phyloP scores from a whole-genome alignment of 2,113 vertebrate species.

The Ophiodon elongatus region DNA sequence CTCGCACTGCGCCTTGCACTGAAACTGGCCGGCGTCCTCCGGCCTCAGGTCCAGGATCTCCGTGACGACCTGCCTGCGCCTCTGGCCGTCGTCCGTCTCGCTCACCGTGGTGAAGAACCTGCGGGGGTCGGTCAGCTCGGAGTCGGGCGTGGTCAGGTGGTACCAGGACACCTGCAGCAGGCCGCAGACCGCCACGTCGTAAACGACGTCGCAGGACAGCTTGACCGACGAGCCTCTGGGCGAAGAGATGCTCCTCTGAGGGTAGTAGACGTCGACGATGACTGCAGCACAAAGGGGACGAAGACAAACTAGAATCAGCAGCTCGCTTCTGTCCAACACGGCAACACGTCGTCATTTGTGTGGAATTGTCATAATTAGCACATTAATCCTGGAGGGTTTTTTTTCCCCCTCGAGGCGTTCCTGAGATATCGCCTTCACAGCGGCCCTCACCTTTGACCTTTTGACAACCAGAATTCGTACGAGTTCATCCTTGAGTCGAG shows the following conservation, averaged over 20 bases:
- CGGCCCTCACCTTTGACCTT: too few species aligned
- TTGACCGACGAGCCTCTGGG: conserved; percentile 39
- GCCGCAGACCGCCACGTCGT: accelerated
- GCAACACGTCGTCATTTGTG: too few species aligned
- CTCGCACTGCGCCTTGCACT: conserved; percentile 41
- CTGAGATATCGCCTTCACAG: too few species aligned
- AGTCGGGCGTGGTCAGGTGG: accelerated
- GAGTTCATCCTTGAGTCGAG: neutral
- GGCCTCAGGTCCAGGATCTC: conserved; percentile 36
- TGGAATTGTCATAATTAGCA: too few species aligned
- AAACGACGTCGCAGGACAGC: conserved; percentile 28
- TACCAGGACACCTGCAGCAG: neutral
- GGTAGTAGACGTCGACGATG: neutral
- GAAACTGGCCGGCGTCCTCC: neutral
- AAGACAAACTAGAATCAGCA: too few species aligned
- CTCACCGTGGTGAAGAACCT: conserved; percentile 60
- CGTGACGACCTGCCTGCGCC: conserved; percentile 44
- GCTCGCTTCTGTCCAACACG: too few species aligned
- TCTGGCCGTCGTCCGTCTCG: conserved; percentile 13
- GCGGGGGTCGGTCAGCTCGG: conserved; percentile 11
- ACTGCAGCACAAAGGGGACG: neutral
- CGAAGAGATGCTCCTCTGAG: accelerated
- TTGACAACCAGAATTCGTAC: too few species aligned
- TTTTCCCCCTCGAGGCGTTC: too few species aligned
- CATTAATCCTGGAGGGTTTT: too few species aligned